Evolutionary conservation across 2,797 vertebrate species (phyloP).

Genomic region (Anguilla obscura): DNA sequence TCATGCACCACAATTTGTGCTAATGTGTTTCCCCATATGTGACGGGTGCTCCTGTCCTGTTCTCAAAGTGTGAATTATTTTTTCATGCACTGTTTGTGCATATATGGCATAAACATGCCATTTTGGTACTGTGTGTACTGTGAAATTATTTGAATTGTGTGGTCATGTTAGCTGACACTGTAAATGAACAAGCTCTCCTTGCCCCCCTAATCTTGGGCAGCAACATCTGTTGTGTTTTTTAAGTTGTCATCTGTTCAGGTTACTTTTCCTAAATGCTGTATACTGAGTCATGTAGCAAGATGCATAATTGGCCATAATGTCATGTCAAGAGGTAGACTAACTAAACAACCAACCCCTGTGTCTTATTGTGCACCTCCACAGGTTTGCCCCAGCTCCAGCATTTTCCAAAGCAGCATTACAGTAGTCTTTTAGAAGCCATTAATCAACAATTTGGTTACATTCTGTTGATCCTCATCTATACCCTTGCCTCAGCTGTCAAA

Average conservation of each 20-base stretch:
- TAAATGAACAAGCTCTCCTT: conserved; percentile 43
- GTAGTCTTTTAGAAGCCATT: too few species aligned
- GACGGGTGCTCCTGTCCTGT: not conserved
- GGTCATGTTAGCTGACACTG: conserved; percentile 53
- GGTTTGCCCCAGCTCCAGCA: too few species aligned
- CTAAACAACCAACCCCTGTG: too few species aligned
- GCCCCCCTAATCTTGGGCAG: conserved; percentile 35
- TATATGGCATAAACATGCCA: not conserved
- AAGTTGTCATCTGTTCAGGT: not conserved
- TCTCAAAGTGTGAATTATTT: not conserved
- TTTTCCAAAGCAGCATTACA: too few species aligned
- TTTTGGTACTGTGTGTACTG: not conserved
- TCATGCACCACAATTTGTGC: not conserved
- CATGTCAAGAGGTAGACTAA: not conserved
- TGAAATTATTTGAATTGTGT: not conserved
- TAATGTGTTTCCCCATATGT: not conserved
- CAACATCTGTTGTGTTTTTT: conserved; percentile 68
- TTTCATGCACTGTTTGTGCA: not conserved
- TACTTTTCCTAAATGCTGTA: conserved; percentile 23
- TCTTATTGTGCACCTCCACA: too few species aligned
- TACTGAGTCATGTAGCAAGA: not conserved
- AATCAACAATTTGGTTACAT: too few species aligned
- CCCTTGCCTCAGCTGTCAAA: too few species aligned
- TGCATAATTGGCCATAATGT: not conserved
- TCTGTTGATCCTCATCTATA: too few species aligned